Base-by-base conservation (phyloP, 2,113 vertebrate genomes). In the Entomyzon cyanotis region DNA sequence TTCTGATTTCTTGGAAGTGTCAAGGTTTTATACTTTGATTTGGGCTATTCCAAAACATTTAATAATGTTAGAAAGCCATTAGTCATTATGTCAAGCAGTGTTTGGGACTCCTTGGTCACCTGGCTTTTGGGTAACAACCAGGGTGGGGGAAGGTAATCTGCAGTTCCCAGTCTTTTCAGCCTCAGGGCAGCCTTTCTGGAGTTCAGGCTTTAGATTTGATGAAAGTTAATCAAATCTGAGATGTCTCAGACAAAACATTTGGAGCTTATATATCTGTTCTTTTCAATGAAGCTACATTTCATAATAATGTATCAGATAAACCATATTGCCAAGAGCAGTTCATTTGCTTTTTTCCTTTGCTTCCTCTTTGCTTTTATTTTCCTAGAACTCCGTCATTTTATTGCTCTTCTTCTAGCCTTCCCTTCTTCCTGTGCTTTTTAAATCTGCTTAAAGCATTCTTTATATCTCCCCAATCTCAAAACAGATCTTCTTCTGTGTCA, bases 211-310 rank as follows among this genome's bases (percentile, higher is more conserved):
- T 31, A 83, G 58, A 77, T 56, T 53, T 86, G 27, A 65, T 69
- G 49, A 71, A 89, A 85, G 41, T 71, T 94, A 94, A 93, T 87
- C 16, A 89, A 93, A 89, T 89, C 62, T 3, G 3, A 84, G 70
- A 64, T 87, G 35, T 79, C 84, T 84, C 52, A 75, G 74, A 56
- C 35, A 84, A 95, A 93, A 91, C 8, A 58, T 89, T 95, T 83
- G 39, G 42, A 56, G 39, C 15, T 91, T 15, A 74, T 87, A 63
- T 59, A 87, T 74, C 77, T 75, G 16, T 31, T 31, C 33, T 94
- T 91, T 93, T 79, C 90, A 82, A 44, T 41, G 60, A 91, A 93
- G 64, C 39, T 68, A 60, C 22, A 30, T 84, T 93, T 93, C 53
- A 64, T 87, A 87, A 71, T 71, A 85, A 75, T 63, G 18, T 89